A percentile compares a stretch with the other conserved stretches of the same genome.
Evolutionary conservation across 2,113 vertebrate genomes (phyloP).

Genomic region (Thunnus thynnus): DNA sequence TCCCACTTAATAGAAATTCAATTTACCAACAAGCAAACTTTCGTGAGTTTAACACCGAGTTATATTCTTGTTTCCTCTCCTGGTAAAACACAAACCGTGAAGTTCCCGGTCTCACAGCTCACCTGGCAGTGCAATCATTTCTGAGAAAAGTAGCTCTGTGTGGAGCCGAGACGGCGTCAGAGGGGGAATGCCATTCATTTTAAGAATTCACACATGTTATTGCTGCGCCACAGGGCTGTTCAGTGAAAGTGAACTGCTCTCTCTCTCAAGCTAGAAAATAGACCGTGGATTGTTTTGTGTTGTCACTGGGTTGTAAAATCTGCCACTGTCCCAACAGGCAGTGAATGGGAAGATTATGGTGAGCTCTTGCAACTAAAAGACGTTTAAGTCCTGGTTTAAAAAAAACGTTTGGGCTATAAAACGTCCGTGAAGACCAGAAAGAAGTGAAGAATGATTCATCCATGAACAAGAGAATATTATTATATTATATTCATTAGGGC

Average conservation of each 20-base stretch:
- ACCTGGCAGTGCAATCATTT: background rate
- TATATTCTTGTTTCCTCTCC: conserved; percentile 9
- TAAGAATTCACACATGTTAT: conserved; percentile 59
- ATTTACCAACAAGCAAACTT: conserved; percentile 10
- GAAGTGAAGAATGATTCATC: too few relatives aligned
- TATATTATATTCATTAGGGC: too few relatives aligned
- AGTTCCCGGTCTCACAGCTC: background rate
- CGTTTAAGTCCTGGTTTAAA: background rate
- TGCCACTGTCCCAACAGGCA: background rate
- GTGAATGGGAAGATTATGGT: background rate
- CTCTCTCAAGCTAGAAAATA: background rate
- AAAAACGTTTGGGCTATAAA: too few relatives aligned
- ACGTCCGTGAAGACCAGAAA: too few relatives aligned
- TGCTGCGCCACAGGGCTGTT: conserved; percentile 37
- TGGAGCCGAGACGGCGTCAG: background rate
- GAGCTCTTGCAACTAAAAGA: background rate
- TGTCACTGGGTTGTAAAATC: conserved; percentile 25
- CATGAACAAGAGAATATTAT: too few relatives aligned
- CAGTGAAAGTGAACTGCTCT: conserved; percentile 5
- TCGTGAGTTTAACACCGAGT: background rate
- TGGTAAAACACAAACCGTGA: background rate
- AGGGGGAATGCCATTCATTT: conserved; percentile 55
- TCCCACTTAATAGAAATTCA: background rate
- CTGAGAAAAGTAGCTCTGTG: conserved; percentile 19
- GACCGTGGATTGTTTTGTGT: background rate